A percentile compares a stretch with the other conserved stretches of the same genome.
phyloP scores from a whole-genome alignment of 2,888 invertebrate genomes.

The Melieria picta region DNA sequence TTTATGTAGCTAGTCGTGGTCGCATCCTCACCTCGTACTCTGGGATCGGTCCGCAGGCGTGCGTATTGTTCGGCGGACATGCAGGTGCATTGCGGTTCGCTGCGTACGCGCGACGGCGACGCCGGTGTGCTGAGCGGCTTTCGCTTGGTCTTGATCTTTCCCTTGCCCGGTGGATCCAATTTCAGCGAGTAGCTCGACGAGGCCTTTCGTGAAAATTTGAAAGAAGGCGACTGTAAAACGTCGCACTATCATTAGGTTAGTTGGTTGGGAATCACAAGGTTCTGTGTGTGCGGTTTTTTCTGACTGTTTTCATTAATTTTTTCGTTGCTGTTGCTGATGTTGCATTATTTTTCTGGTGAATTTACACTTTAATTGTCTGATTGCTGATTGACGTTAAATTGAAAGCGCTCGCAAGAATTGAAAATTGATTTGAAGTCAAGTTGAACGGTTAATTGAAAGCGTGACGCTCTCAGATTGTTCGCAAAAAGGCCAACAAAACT shows the following conservation, averaged over 20 bases:
- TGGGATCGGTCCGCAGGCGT: conserved; percentile 72
- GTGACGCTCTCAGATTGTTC: neutral
- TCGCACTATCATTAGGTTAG: conserved; percentile 71
- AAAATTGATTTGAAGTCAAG: too few species aligned
- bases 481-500: neutral
- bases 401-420: too few species aligned
- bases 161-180: conserved; percentile 88
- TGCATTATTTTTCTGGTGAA: conserved; percentile 20
- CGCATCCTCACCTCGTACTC: conserved; percentile 61
- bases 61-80: conserved; percentile 94
- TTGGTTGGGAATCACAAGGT: conserved; percentile 68
- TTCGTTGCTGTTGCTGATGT: conserved; percentile 38
- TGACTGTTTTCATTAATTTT: conserved; percentile 38
- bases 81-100: conserved; percentile 92
- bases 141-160: conserved; percentile 87
- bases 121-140: conserved; percentile 94
- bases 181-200: conserved; percentile 96
- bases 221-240: conserved; percentile 92
- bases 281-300: conserved; percentile 65
- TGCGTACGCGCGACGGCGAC: conserved; percentile 82
- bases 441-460: neutral
- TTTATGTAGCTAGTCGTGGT: conserved; percentile 38
- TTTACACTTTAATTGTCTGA: conserved; percentile 5
- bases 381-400: too few species aligned
- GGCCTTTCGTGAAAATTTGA: conserved; percentile 97